phyloP scores from a whole-genome alignment of 64 coral and sea anemone genomes.

The Actinia tenebrosa region DNA sequence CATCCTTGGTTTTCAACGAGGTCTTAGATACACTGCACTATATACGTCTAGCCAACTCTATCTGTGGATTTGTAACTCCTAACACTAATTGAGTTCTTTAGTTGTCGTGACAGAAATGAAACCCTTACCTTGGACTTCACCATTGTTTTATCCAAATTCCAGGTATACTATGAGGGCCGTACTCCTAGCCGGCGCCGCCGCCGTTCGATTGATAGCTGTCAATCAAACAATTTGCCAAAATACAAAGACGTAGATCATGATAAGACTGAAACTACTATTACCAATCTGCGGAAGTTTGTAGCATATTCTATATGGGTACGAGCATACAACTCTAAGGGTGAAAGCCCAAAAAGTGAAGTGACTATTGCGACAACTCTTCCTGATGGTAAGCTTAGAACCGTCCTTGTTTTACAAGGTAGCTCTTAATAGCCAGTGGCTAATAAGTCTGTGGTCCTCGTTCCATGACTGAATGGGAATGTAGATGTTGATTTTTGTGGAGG shows the following conservation, averaged over 20 bases:
- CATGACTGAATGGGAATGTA: no score
- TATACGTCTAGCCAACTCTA: not conserved
- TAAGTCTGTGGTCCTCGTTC: no score
- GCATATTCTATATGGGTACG: conserved; percentile 58
- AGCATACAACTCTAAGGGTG: conserved; percentile 83
- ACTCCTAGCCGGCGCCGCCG: conserved; percentile 11
- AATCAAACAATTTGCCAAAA: conserved; percentile 47
- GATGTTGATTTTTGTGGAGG: no score
- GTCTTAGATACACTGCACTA: no score
- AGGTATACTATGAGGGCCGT: not conserved
- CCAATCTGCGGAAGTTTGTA: conserved; percentile 68
- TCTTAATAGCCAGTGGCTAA: no score
- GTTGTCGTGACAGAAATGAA: no score
- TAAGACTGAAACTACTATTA: conserved; percentile 64
- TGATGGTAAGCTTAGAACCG: conserved; percentile 45
- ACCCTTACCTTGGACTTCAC: no score
- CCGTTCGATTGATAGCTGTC: conserved; percentile 22
- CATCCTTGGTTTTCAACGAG: no score
- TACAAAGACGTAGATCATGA: conserved; percentile 57
- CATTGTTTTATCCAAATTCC: not conserved
- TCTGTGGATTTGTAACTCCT: not conserved
- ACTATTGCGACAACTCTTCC: conserved; percentile 21
- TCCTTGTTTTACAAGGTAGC: no score
- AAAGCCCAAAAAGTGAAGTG: conserved; percentile 38
- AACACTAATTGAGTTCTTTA: not conserved